Evolutionary conservation across 64 coral and sea anemone genomes (phyloP).

Genomic region (Montipora sp.): DNA sequence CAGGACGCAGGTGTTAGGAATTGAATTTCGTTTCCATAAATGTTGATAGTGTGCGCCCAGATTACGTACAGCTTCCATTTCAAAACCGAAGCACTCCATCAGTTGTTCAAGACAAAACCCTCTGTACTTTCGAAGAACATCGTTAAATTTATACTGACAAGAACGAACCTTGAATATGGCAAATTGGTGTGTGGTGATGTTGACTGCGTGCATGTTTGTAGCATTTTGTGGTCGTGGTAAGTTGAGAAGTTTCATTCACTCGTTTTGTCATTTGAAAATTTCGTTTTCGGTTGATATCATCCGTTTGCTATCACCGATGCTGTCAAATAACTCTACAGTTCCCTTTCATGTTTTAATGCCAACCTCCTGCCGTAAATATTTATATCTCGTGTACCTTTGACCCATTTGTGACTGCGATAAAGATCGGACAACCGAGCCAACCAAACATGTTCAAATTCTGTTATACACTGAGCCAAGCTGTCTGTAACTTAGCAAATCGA

Average conservation of each 20-base stretch:
- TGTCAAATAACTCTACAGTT: neutral
- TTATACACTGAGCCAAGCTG: no score
- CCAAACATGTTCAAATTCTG: no score
- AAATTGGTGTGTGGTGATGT: neutral
- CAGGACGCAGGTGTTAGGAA: neutral
- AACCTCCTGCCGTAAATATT: no score
- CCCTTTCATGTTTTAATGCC: no score
- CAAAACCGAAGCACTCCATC: neutral
- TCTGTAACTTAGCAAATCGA: no score
- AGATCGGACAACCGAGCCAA: no score
- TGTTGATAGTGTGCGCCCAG: neutral
- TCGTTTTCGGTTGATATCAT: neutral
- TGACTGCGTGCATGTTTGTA: neutral
- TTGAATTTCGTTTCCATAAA: neutral
- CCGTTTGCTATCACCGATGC: neutral
- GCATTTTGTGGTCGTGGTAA: slow-evolving; percentile 22
- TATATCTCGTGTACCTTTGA: no score
- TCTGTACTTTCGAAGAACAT: neutral
- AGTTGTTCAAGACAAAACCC: neutral
- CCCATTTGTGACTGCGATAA: no score
- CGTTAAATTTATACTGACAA: neutral
- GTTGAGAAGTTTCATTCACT: neutral
- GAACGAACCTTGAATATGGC: neutral
- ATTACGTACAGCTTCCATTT: neutral
- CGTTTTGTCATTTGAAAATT: neutral